Conservation (phyloP, 2,113 vertebrate species). For the Tragelaphus imberbis region DNA sequence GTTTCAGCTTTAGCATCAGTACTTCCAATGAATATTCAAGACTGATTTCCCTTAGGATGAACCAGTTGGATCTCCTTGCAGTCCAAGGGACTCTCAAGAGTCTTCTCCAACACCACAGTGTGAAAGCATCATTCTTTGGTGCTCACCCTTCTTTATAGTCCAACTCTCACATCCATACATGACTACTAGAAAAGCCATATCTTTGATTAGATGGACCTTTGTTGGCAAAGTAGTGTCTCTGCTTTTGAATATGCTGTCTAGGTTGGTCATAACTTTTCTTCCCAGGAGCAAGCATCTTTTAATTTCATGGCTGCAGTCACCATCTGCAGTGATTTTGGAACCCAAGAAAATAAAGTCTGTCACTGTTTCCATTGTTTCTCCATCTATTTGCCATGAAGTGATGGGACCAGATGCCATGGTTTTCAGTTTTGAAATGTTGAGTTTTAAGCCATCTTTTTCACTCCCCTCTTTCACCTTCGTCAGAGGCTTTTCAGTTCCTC, state of each 20-base stretch:
- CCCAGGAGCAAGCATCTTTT: neutral
- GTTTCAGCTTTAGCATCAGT: neutral
- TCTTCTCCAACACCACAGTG: neutral
- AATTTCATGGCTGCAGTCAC: neutral
- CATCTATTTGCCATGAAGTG: too few relatives aligned
- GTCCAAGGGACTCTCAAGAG: neutral
- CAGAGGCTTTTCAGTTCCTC: neutral
- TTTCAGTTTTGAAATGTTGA: too few relatives aligned
- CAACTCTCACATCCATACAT: neutral
- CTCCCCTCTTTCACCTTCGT: neutral
- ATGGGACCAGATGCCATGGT: too few relatives aligned
- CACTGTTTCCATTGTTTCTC: neutral
- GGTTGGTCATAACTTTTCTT: neutral
- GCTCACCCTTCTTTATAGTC: neutral
- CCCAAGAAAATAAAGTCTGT: neutral
- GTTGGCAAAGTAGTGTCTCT: neutral
- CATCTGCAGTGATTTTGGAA: neutral
- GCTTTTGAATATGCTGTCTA: neutral
- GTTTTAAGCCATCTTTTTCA: too few relatives aligned
- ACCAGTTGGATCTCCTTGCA: neutral
- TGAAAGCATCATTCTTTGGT: neutral
- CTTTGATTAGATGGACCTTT: neutral
- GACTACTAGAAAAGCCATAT: neutral
- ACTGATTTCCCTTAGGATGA: neutral
- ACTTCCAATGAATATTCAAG: neutral